Evolutionary conservation across 2,888 invertebrate species (phyloP).

Genomic region (Epirrita christyi): DNA sequence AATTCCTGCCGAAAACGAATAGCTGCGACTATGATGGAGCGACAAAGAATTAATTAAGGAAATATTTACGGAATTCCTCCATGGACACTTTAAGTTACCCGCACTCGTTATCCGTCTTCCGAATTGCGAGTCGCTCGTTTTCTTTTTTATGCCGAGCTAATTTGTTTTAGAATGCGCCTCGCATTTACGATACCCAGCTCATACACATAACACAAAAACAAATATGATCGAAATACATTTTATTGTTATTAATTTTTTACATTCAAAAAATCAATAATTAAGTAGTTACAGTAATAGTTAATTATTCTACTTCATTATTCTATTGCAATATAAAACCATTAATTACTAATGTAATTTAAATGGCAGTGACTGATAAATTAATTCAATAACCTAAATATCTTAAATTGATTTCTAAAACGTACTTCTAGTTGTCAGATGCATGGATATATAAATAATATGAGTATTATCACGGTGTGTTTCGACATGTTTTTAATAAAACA

Average conservation of each 20-base stretch:
- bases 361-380: conserved; percentile 48
- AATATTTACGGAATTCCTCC: no score
- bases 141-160: no score
- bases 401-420: conserved; percentile 8
- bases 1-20: no score
- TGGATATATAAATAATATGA: conserved; percentile 16
- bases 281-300: conserved; percentile 17
- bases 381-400: conserved; percentile 22
- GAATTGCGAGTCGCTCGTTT: no score
- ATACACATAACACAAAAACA: conserved; percentile 31
- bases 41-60: no score
- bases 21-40: no score
- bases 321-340: conserved; percentile 26
- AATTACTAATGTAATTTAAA: conserved; percentile 32
- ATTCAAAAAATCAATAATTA: conserved; percentile 39
- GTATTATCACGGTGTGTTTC: no score
- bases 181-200: neutral
- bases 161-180: no score
- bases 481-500: conserved; percentile 15
- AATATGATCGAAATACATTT: conserved; percentile 41
- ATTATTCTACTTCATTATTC: conserved; percentile 38
- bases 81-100: no score
- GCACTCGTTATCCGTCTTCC: no score
- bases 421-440: conserved; percentile 12
- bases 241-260: conserved; percentile 45